A percentile compares a stretch with the other conserved stretches of the same genome.
Conservation (phyloP, 2,888 invertebrate genomes). For the Clepsis dumicolana region DNA sequence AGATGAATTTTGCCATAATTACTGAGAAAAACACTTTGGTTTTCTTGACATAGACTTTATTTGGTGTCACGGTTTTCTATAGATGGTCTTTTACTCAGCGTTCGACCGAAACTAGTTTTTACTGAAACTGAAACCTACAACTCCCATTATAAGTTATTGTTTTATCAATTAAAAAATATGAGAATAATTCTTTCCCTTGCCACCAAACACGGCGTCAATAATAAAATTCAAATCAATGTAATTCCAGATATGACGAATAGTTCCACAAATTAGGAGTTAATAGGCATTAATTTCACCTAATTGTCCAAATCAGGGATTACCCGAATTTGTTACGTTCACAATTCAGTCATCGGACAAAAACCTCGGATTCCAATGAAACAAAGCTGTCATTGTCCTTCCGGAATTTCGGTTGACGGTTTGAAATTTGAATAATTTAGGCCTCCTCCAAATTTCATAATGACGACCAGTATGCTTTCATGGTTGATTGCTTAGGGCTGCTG, state of each 20-base stretch:
- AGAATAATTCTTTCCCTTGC: too few species aligned
- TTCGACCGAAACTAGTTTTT: too few species aligned
- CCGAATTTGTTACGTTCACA: constrained; percentile 7
- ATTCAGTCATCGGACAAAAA: constrained; percentile 7
- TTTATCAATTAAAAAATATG: too few species aligned
- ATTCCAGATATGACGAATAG: not conserved
- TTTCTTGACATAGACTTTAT: too few species aligned
- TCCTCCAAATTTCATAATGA: not conserved
- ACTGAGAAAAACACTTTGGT: too few species aligned
- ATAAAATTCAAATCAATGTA: not conserved
- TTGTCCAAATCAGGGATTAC: constrained; percentile 12
- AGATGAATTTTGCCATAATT: too few species aligned
- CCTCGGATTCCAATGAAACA: constrained; percentile 9
- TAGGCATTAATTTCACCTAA: not conserved
- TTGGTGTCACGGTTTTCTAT: too few species aligned
- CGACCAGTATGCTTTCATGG: not conserved
- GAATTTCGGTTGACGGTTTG: not conserved
- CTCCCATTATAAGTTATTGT: too few species aligned
- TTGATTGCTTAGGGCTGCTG: too few species aligned
- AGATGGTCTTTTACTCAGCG: too few species aligned
- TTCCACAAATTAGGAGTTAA: not conserved
- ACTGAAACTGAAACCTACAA: too few species aligned
- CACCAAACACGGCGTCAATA: not conserved
- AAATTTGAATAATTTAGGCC: constrained; percentile 18
- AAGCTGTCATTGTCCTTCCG: not conserved